Conservation (phyloP, 2,888 invertebrate genomes). For the Clostera curtula region DNA sequence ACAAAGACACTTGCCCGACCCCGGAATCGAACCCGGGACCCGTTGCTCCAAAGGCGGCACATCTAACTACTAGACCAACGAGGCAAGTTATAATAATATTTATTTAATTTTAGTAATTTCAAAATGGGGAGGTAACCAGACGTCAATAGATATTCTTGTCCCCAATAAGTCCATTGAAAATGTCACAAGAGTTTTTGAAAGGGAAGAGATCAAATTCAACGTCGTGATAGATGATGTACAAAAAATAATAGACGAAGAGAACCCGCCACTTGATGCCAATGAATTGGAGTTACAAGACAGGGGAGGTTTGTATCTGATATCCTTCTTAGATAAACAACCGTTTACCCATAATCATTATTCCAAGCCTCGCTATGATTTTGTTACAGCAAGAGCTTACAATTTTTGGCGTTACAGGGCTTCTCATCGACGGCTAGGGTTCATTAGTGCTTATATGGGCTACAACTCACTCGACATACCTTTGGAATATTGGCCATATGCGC, state of each 20-base stretch:
- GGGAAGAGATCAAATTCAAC: slow-evolving; percentile 78
- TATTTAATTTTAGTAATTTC: slow-evolving; percentile 78
- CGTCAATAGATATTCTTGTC: slow-evolving; percentile 82
- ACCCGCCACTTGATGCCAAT: slow-evolving; percentile 80
- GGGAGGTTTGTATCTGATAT: slow-evolving; percentile 69
- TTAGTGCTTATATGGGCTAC: slow-evolving; percentile 69
- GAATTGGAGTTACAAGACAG: slow-evolving; percentile 81
- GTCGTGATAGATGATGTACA: slow-evolving; percentile 87
- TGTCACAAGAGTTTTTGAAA: slow-evolving; percentile 76
- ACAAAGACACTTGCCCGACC: too few relatives aligned
- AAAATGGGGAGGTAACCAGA: slow-evolving; percentile 79
- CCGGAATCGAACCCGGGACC: too few relatives aligned
- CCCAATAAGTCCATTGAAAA: slow-evolving; percentile 77
- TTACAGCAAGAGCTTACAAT: slow-evolving; percentile 74
- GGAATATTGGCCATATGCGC: slow-evolving; percentile 76
- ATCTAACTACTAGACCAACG: too few relatives aligned
- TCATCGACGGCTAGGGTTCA: slow-evolving; percentile 52
- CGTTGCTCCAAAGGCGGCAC: too few relatives aligned
- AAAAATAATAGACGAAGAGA: slow-evolving; percentile 85
- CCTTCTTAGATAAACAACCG: slow-evolving; percentile 6
- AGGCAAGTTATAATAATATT: too few relatives aligned
- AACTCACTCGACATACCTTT: slow-evolving; percentile 71
- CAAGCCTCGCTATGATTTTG: slow-evolving; percentile 59
- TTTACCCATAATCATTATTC: slow-evolving; percentile 36
- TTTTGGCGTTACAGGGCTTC: slow-evolving; percentile 74